Conservation (phyloP, 2,888 invertebrate genomes). For the Endotricha flammealis region DNA sequence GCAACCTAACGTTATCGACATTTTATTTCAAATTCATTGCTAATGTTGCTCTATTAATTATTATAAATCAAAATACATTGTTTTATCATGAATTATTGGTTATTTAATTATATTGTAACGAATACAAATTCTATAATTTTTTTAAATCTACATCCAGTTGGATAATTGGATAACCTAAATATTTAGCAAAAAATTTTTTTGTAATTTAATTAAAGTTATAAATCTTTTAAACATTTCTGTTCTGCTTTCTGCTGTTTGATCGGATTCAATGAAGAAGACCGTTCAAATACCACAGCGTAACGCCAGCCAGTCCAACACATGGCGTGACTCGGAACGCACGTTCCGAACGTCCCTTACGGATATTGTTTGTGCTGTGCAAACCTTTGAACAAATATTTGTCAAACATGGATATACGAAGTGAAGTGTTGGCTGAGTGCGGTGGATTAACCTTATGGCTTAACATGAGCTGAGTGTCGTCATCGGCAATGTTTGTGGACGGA, state of each 20-base stretch:
- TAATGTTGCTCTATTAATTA: no score
- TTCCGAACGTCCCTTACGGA: slow-evolving; percentile 38
- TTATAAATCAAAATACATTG: no score
- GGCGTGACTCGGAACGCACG: slow-evolving; percentile 57
- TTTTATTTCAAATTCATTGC: no score
- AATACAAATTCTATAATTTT: no score
- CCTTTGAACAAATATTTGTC: slow-evolving; percentile 47
- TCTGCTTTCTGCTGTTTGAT: slow-evolving; percentile 36
- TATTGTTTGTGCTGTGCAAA: slow-evolving; percentile 41
- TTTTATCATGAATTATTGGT: no score
- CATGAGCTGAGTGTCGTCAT: slow-evolving; percentile 52
- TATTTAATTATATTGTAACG: no score
- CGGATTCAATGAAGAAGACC: slow-evolving; percentile 46
- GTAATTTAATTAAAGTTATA: no score
- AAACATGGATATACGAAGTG: slow-evolving; percentile 50
- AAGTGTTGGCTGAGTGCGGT: slow-evolving; percentile 53
- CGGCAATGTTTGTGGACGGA: slow-evolving; percentile 70
- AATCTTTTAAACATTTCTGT: slow-evolving; percentile 7
- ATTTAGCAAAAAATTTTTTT: no score
- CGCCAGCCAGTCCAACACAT: slow-evolving; percentile 60
- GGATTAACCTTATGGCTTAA: slow-evolving; percentile 46
- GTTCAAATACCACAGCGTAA: slow-evolving; percentile 32
- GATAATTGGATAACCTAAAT: no score
- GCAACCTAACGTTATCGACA: no score
- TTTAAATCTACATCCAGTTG: no score